Base-by-base conservation (phyloP, 2,797 vertebrate species). In the Oreortyx pictus region DNA sequence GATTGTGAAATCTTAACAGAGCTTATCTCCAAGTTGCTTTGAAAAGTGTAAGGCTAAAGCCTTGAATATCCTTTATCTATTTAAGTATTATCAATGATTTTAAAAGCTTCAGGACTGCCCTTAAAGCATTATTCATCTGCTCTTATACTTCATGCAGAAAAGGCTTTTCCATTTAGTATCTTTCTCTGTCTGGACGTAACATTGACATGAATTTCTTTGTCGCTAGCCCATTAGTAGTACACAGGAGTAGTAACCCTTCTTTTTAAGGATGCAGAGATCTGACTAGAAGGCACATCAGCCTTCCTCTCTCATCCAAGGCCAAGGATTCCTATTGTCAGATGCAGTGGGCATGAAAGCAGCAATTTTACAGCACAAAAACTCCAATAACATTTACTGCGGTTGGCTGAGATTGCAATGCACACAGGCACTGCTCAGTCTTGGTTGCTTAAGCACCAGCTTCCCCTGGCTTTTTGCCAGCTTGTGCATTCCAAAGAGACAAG, bases 361-460 rank as follows among this genome's bases (percentile, higher is more conserved):
- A 98, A 98, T 98, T 98, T 98, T 98, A 98, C 98, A 98, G 98
- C 98, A 98, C 97, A 98, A 96, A 98, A 98, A 97, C 97, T 98
- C 97, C 98, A 98, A 97, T 98, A 98, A 97, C 97, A 97, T 98
- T 98, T 97, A 97, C 97, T 94, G 93, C 93, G 93, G 97, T 96
- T 93, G 97, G 98, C 96, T 96, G 98, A 96, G 97, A 97, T 92
- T 97, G 97, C 97, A 97, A 96, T 95, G 97, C 97, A 96, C 94
- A 94, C 95, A 96, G 96, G 95, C 97, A 93, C 95, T 96, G 97
- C 97, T 97, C 97, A 93, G 97, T 97, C 95, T 91, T 96, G 98
- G 97, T 97, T 97, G 97, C 97, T 98, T 97, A 97, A 98, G 97
- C 97, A 97, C 97, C 97, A 96, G 97, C 97, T 98, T 97, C 96